Percentiles rank a stretch among this genome's conserved stretches.
phyloP scores from a whole-genome alignment of 2,888 invertebrate genomes.

The Cephus rjabovi region DNA sequence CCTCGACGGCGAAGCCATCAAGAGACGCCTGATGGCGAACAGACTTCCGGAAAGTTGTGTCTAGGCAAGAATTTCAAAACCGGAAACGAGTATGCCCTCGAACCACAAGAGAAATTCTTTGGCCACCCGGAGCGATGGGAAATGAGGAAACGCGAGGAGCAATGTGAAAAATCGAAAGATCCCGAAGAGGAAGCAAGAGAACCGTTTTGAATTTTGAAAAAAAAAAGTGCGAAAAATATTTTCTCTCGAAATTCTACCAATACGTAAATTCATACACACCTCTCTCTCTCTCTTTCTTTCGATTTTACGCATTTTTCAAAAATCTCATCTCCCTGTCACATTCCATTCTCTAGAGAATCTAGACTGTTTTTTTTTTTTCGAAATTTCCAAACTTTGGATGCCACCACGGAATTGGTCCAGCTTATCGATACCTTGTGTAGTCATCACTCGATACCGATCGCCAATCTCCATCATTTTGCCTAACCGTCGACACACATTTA shows the following conservation, averaged over 20 bases:
- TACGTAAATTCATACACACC: not conserved
- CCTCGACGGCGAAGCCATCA: constrained; percentile 87
- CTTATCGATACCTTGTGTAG: not conserved
- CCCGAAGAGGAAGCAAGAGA: not conserved
- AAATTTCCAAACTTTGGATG: not conserved
- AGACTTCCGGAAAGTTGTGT: constrained; percentile 91
- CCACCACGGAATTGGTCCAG: not conserved
- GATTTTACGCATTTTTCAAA: not conserved
- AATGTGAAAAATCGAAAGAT: not conserved
- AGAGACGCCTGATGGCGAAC: constrained; percentile 87
- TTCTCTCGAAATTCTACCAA: not conserved
- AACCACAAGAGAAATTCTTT: not conserved
- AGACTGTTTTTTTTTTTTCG: not conserved
- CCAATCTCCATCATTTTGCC: not conserved
- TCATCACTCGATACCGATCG: not conserved
- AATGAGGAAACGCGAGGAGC: not conserved
- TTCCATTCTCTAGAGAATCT: not conserved
- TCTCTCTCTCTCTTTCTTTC: not conserved
- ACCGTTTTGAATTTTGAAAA: not conserved
- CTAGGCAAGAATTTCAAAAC: constrained; percentile 65
- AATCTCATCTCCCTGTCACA: not conserved
- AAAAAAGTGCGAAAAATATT: not conserved
- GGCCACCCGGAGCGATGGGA: not conserved
- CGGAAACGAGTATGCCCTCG: not conserved
- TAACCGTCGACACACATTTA: not conserved